These are phyloP conservation scores for Charina bottae DNA, from an alignment of 2,113 vertebrate genomes.

Conservation along the genomic window DNA sequence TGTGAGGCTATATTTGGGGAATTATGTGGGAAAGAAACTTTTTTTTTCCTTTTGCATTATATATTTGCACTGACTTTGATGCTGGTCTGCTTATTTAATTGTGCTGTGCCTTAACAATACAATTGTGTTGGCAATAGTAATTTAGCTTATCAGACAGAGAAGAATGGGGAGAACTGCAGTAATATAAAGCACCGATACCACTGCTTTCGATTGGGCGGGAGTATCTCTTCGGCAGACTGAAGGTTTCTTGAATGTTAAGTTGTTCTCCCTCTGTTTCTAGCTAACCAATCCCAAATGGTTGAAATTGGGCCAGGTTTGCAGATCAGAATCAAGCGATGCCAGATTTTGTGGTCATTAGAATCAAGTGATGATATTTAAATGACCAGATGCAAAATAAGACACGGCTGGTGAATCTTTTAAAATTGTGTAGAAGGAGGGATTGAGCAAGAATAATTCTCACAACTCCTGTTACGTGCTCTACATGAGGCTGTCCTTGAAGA, in stretches of 20 bases:
- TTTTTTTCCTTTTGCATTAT: background rate
- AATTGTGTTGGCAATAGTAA: background rate
- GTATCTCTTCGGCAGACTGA: background rate
- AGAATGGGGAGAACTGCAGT: background rate
- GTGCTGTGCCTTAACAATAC: background rate
- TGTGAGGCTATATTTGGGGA: background rate
- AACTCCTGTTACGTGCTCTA: background rate
- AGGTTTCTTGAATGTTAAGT: background rate
- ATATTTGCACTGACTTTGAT: background rate
- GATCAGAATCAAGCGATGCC: background rate
- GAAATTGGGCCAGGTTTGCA: background rate
- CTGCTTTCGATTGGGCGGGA: background rate
- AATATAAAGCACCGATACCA: background rate
- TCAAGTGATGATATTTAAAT: background rate
- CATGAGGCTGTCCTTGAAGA: background rate
- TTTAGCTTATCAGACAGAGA: conserved; percentile 16
- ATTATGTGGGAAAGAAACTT: background rate
- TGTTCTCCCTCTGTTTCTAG: background rate
- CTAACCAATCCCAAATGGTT: background rate
- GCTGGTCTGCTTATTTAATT: background rate
- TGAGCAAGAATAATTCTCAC: background rate
- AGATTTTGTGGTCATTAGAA: background rate
- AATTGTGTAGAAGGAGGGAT: background rate
- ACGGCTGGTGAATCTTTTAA: too few species aligned
- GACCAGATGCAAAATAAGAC: background rate